A percentile compares a stretch with the other conserved stretches of the same genome.
Evolutionary conservation across 1,140 invertebrate species (phyloP).

Genomic region (Cydia fagiglandana): DNA sequence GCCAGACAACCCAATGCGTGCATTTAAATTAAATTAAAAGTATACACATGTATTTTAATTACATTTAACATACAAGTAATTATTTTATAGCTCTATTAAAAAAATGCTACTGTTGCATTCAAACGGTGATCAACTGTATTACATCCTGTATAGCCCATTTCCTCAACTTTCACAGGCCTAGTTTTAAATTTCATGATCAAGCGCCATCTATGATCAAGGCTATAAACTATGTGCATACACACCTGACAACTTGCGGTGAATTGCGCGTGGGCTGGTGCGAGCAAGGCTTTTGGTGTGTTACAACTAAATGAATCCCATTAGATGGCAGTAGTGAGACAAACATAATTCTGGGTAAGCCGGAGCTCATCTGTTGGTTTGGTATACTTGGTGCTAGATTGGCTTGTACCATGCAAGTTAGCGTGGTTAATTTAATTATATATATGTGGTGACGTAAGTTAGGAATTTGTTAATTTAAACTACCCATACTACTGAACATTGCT

Average conservation of each 20-base stretch:
- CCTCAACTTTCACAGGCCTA: background rate
- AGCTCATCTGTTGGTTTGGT: no score
- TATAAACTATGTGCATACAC: background rate
- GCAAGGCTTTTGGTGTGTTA: background rate
- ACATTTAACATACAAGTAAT: no score
- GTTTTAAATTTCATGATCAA: background rate
- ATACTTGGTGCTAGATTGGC: background rate
- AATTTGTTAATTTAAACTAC: no score
- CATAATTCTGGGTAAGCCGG: background rate
- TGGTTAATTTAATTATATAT: background rate
- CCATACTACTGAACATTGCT: no score
- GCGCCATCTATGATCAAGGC: background rate
- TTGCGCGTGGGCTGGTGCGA: background rate
- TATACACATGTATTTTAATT: no score
- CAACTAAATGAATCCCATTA: background rate
- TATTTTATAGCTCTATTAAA: no score
- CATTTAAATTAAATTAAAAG: no score
- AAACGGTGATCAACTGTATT: no score
- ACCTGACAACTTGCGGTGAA: background rate
- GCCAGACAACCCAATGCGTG: no score
- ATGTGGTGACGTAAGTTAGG: no score
- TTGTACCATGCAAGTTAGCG: background rate
- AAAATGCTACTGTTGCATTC: no score
- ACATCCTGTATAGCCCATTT: background rate
- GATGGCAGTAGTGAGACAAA: background rate